Evolutionary conservation across 2,113 vertebrate species (phyloP).

Genomic region (Falco punctatus): DNA sequence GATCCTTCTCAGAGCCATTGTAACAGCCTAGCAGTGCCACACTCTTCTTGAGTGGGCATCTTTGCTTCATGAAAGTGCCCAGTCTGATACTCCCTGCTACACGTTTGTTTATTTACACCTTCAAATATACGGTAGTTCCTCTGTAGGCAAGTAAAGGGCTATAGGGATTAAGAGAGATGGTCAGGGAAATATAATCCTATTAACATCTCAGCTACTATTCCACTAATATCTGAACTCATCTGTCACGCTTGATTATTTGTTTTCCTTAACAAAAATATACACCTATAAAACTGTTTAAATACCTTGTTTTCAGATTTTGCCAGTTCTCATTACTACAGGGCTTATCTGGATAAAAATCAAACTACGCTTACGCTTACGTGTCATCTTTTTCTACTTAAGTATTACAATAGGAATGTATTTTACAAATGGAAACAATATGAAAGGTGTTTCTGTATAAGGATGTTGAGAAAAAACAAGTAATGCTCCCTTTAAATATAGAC

Average conservation of each 20-base stretch:
- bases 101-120: slow-evolving; percentile 45
- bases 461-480: background rate
- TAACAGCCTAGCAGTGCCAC: background rate
- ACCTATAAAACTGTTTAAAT: background rate
- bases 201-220: slow-evolving; percentile 27
- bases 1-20: background rate
- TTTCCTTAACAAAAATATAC: background rate
- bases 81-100: slow-evolving; percentile 8
- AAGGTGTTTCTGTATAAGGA: background rate
- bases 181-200: slow-evolving; percentile 32
- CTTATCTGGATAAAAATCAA: background rate
- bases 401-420: background rate
- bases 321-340: background rate
- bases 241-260: background rate
- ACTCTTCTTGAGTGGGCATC: background rate
- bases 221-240: background rate
- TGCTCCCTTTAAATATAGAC: background rate
- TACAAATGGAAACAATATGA: background rate
- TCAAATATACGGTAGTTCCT: slow-evolving; percentile 46
- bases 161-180: background rate
- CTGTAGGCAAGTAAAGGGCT: background rate
- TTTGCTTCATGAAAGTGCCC: slow-evolving; percentile 30
- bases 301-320: background rate
- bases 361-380: background rate
- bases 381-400: background rate